These are phyloP conservation scores for Alcis repandata DNA, from an alignment of 2,888 invertebrate genomes.

Conservation along the genomic window DNA sequence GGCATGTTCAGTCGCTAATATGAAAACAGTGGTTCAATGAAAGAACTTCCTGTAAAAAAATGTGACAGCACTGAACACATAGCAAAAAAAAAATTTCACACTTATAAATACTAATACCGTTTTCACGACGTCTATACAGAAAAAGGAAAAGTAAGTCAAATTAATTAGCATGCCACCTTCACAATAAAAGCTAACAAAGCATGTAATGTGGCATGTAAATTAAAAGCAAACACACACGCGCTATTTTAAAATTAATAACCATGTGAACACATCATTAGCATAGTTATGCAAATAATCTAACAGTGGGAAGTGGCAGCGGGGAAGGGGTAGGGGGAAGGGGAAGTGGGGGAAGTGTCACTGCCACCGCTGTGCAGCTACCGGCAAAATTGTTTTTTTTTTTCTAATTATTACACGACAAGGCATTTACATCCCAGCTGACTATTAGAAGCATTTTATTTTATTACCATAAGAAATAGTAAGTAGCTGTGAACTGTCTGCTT, in stretches of 20 bases:
- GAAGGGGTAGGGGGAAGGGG: no score
- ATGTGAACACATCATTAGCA: constrained; percentile 45
- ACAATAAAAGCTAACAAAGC: neutral
- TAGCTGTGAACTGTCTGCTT: neutral
- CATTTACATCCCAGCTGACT: constrained; percentile 1
- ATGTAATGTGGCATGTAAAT: neutral
- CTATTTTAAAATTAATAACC: constrained; percentile 41
- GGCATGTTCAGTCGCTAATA: no score
- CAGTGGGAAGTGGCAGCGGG: constrained; percentile 14
- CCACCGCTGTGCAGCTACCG: constrained; percentile 3
- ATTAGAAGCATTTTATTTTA: constrained; percentile 13
- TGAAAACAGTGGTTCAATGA: no score
- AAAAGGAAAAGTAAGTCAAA: neutral
- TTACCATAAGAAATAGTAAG: neutral
- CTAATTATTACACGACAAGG: constrained; percentile 4
- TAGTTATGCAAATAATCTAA: constrained; percentile 27
- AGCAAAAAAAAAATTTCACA: no score
- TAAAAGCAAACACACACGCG: constrained; percentile 9
- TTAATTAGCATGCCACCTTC: neutral
- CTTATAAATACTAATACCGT: no score
- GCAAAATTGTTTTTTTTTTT: constrained; percentile 20
- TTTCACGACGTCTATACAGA: neutral
- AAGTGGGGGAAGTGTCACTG: constrained; percentile 35
- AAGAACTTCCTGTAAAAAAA: no score
- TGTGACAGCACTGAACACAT: no score